Base-by-base conservation (phyloP, 2,888 invertebrate species). In the Drosophila melanosoma region DNA sequence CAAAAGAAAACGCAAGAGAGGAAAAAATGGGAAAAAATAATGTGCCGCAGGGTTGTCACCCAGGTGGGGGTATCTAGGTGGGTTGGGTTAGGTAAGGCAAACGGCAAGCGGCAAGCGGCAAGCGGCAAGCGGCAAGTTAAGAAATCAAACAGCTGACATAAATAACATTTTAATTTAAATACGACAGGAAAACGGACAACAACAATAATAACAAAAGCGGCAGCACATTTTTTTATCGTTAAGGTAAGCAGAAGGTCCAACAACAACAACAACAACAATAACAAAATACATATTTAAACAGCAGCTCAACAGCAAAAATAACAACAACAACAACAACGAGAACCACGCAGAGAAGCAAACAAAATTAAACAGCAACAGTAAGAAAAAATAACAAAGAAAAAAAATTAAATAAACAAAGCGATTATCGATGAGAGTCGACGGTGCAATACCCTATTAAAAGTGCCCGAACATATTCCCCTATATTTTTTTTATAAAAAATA, bases 121-220 rank as follows among this genome's bases (percentile, higher is more conserved):
- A 81, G 33, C 26, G 77, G 73, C 61, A 58, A 60, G 49, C 61
- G 64, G 69, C 65, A 87, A 84, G 87, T 87, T 87, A 81, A 87
- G 84, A 87, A 87, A 87, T 87, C 87, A 87, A 87, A 87, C 87
- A 82, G 87, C 89, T 88, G 89, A 88, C 87, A 88, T 87, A 87
- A 87, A 87, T 87, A 87, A 87, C 87, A 87, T 88, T 87, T 87
- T 88, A 87, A 87, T 87, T 87, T 87, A 88, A 87, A 87, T 87
- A 81, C 87, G 81, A 83, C 88, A 86, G 87, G 76, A 85, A 79
- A 84, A 86, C 79, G 61, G 64, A 66, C 80, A 82, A 69, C 65
- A 72, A 56, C 67, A 68, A 62, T 56, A 71, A 64, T 67, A 76
- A 74, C 67, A 81, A 81, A 61, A 74, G 67, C 60, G 52, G 60